A percentile compares a stretch with the other conserved stretches of the same genome.
phyloP scores from a whole-genome alignment of 2,113 vertebrate species.

The Lagenorhynchus albirostris region DNA sequence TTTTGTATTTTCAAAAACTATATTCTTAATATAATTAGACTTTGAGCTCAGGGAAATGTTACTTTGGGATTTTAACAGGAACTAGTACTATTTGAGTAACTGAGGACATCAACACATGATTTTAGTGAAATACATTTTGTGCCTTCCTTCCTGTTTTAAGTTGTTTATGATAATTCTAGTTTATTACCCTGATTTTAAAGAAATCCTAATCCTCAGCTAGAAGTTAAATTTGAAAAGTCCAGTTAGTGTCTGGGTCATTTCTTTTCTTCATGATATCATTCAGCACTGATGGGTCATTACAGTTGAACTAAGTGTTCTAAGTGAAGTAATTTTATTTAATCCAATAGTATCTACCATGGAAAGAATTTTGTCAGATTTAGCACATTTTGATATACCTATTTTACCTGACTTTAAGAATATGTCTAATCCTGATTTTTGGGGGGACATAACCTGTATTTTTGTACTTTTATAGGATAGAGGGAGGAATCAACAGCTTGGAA shows the following conservation, averaged over 20 bases:
- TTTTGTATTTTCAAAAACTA: constrained; percentile 12
- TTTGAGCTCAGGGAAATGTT: neutral
- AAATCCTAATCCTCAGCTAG: neutral
- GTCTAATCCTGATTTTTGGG: constrained; percentile 25
- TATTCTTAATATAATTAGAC: neutral
- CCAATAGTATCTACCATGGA: neutral
- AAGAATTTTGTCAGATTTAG: constrained; percentile 22
- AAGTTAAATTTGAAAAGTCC: constrained; percentile 39
- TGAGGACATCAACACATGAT: neutral
- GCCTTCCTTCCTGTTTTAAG: neutral
- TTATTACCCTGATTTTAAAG: constrained; percentile 27
- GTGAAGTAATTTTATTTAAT: neutral
- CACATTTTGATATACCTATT: neutral
- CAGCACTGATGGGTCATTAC: neutral
- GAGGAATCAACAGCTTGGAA: constrained; percentile 48
- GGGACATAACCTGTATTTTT: constrained; percentile 48
- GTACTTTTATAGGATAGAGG: constrained; percentile 52
- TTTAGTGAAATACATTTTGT: constrained; percentile 40
- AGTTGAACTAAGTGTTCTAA: neutral
- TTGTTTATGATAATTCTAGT: constrained; percentile 10
- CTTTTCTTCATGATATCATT: constrained; percentile 14
- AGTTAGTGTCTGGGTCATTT: neutral
- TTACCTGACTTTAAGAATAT: constrained; percentile 11
- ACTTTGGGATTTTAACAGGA: constrained; percentile 9
- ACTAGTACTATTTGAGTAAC: neutral